Conservation (phyloP, 2,797 vertebrate species). For the Phoeniculus purpureus region DNA sequence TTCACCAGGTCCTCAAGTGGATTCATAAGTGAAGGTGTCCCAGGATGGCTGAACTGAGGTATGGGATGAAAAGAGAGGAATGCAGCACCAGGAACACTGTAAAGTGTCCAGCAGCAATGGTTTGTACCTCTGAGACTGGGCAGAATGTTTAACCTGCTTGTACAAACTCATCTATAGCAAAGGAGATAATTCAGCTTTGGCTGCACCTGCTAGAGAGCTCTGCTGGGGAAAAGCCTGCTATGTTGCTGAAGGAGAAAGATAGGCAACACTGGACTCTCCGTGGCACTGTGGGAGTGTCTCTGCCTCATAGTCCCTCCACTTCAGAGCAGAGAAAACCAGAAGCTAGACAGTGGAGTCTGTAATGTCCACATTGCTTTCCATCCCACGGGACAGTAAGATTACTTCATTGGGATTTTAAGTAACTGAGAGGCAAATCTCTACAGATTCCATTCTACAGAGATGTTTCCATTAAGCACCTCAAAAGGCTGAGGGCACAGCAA, state of each 20-base stretch:
- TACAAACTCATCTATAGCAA: neutral
- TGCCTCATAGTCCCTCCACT: neutral
- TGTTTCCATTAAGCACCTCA: neutral
- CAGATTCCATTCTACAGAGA: neutral
- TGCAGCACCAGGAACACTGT: neutral
- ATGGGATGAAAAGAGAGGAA: neutral
- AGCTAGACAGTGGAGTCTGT: accelerated
- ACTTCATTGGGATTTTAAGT: neutral
- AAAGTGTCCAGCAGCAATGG: neutral
- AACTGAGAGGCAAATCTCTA: neutral
- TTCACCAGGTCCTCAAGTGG: neutral
- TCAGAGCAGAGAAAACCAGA: accelerated
- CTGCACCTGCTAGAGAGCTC: neutral
- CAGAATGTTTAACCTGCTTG: neutral
- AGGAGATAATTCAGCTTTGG: neutral
- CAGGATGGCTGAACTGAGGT: neutral
- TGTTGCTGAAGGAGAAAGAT: neutral
- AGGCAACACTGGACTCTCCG: neutral
- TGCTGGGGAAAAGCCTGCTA: neutral
- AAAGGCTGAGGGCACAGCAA: neutral
- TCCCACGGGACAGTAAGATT: neutral
- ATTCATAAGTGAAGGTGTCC: neutral
- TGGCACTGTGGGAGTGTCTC: neutral
- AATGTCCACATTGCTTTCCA: neutral
- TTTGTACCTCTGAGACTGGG: neutral